These are phyloP conservation scores for Psilanteris sp. DNA, from an alignment of 1,140 invertebrate genomes.

Conservation along the genomic window DNA sequence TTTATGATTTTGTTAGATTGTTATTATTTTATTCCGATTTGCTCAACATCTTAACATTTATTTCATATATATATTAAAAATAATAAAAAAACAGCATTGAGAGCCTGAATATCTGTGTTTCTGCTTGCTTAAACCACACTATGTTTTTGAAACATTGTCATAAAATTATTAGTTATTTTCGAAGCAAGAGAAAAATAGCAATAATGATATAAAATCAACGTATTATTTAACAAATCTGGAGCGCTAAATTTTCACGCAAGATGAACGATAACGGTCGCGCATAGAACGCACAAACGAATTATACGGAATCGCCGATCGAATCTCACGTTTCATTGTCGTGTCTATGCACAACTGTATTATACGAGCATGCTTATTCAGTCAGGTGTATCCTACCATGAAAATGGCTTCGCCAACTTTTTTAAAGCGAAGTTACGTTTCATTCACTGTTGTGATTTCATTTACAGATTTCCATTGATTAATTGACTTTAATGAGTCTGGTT, in stretches of 20 bases:
- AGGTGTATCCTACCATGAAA: conserved; percentile 35
- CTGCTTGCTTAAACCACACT: no score
- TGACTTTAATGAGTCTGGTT: conserved; percentile 10
- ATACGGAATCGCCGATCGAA: conserved; percentile 22
- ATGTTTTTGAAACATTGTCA: no score
- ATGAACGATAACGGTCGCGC: conserved; percentile 37
- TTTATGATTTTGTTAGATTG: no score
- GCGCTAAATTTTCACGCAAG: conserved; percentile 33
- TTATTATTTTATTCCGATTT: no score
- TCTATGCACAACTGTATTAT: conserved; percentile 23
- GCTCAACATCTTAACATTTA: no score
- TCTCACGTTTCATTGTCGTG: conserved; percentile 38
- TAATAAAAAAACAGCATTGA: no score
- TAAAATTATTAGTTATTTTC: no score
- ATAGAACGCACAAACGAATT: conserved; percentile 16
- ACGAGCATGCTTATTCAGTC: conserved; percentile 16
- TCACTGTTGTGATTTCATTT: conserved; percentile 20
- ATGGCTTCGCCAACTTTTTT: conserved; percentile 17
- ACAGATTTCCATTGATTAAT: conserved; percentile 32
- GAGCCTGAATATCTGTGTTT: no score
- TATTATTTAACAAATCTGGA: conserved; percentile 22
- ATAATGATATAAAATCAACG: conserved; percentile 3
- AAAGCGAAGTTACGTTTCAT: conserved; percentile 13
- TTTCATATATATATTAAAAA: no score
- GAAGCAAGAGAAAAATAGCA: not conserved